A percentile compares a stretch with the other conserved stretches of the same genome.
These are phyloP conservation scores for Ctenopoma kingsleyae DNA, from an alignment of 2,797 vertebrate genomes.

Conservation along the genomic window DNA sequence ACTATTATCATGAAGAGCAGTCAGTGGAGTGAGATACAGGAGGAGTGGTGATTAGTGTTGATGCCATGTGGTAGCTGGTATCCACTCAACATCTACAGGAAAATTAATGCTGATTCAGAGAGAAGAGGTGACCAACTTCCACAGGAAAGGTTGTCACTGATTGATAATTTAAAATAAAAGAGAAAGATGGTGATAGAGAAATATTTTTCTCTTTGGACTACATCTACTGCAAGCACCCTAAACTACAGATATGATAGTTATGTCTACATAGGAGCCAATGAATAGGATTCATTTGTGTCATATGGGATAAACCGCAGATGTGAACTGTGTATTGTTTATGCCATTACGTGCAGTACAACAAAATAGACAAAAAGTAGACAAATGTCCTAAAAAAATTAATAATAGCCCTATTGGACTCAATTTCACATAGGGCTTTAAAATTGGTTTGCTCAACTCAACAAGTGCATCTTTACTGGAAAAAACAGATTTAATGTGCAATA, in stretches of 20 bases:
- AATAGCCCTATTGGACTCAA: background rate
- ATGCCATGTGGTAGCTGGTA: constrained; percentile 1
- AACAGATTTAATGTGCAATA: background rate
- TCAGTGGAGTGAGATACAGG: constrained; percentile 30
- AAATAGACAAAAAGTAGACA: background rate
- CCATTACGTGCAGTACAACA: background rate
- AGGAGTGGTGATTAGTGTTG: constrained; percentile 41
- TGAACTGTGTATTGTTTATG: background rate
- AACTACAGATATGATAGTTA: constrained; percentile 8
- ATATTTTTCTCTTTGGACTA: background rate
- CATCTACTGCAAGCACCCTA: constrained; percentile 1
- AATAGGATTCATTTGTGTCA: constrained; percentile 46
- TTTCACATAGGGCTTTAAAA: background rate
- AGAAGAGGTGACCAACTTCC: background rate
- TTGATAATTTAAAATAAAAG: background rate
- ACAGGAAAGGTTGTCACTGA: background rate
- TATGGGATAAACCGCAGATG: constrained; percentile 46
- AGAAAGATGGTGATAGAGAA: background rate
- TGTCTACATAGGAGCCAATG: constrained; percentile 16
- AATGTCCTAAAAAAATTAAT: background rate
- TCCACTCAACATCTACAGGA: constrained; percentile 5
- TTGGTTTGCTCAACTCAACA: background rate
- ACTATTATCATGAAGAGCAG: constrained; percentile 39
- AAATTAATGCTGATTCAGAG: background rate
- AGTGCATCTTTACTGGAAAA: background rate